Conservation (phyloP, 2,113 vertebrate genomes). For the Ploceus nigricollis region DNA sequence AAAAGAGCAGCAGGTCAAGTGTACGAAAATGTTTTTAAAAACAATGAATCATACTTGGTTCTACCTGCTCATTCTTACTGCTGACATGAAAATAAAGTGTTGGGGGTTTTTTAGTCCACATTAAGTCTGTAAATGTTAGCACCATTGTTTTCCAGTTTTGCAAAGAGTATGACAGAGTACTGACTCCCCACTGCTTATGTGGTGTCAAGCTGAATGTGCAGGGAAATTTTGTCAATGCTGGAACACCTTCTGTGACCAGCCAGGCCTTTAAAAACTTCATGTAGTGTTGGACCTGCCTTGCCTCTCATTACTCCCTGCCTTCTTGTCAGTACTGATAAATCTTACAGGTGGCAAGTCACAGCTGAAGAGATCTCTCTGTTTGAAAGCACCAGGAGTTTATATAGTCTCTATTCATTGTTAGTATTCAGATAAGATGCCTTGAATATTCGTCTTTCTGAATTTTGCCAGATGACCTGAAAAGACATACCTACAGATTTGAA, state of each 20-base stretch:
- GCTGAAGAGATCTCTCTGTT: not conserved
- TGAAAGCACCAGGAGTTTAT: not conserved
- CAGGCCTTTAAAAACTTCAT: not conserved
- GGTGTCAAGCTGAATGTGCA: not conserved
- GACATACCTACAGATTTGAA: not conserved
- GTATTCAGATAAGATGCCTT: not conserved
- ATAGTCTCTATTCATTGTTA: not conserved
- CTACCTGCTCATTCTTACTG: not conserved
- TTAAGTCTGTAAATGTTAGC: not conserved
- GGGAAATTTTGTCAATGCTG: not conserved
- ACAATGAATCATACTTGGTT: not conserved
- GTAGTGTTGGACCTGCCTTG: not conserved
- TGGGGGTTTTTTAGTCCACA: rapidly evolving
- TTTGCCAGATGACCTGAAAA: not conserved
- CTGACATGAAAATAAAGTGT: not conserved
- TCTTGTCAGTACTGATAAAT: not conserved
- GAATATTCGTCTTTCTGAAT: not conserved
- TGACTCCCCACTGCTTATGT: not conserved
- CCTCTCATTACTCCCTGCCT: not conserved
- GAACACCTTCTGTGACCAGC: not conserved
- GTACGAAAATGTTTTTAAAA: not conserved
- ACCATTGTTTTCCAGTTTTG: not conserved
- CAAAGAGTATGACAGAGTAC: not conserved
- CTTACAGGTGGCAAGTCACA: not conserved
- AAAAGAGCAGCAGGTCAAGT: not conserved